phyloP scores from a whole-genome alignment of 2,888 invertebrate species.

The Stictocephala bisonia region DNA sequence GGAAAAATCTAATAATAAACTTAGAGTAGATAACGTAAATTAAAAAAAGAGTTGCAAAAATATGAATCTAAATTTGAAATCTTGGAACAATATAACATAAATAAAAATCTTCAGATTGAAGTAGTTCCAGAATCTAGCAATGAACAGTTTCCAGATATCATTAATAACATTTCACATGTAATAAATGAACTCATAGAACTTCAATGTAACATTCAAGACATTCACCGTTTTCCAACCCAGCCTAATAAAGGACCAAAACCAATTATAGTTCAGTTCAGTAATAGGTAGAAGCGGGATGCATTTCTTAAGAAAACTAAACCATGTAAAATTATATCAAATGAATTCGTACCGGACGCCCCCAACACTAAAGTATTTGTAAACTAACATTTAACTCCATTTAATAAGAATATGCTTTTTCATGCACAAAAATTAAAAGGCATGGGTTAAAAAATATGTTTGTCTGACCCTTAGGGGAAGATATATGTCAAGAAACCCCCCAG shows the following conservation, averaged over 20 bases:
- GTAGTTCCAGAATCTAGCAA: too few relatives aligned
- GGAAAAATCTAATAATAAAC: too few relatives aligned
- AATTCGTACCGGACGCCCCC: not conserved
- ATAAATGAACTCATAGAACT: too few relatives aligned
- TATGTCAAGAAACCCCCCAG: not conserved
- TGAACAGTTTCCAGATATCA: too few relatives aligned
- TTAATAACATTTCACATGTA: too few relatives aligned
- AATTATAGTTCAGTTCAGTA: not conserved
- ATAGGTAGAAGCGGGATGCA: not conserved
- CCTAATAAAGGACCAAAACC: not conserved
- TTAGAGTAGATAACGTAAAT: too few relatives aligned
- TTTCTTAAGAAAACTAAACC: not conserved
- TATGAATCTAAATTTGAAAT: too few relatives aligned
- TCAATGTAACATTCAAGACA: not conserved
- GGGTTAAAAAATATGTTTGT: not conserved
- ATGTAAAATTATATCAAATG: not conserved
- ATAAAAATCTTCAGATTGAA: too few relatives aligned
- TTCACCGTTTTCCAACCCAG: not conserved
- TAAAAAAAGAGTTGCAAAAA: too few relatives aligned
- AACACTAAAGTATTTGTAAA: not conserved
- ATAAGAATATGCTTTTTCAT: not conserved
- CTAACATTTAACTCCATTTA: not conserved
- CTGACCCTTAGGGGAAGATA: not conserved
- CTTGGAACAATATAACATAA: too few relatives aligned
- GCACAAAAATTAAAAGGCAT: not conserved